A percentile compares a stretch with the other conserved stretches of the same genome.
phyloP scores from a whole-genome alignment of 2,888 invertebrate genomes.

The Craniophora ligustri region DNA sequence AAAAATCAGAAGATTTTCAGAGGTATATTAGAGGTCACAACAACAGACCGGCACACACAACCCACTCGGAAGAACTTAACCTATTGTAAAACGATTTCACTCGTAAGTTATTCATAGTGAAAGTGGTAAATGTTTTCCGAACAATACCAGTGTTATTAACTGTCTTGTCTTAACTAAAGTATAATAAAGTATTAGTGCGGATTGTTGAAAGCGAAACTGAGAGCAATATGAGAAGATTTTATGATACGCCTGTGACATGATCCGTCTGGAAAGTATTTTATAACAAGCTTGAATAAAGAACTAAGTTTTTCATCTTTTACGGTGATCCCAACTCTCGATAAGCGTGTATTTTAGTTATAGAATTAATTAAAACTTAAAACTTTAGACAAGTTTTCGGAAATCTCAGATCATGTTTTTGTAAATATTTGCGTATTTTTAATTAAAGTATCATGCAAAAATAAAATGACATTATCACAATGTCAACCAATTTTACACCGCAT shows the following conservation, averaged over 20 bases:
- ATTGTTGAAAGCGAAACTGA: constrained; percentile 13
- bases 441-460: too few species aligned
- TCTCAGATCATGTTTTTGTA: constrained; percentile 11
- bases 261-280: background rate
- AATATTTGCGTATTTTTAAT: background rate
- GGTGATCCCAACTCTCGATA: background rate
- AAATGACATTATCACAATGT: too few species aligned
- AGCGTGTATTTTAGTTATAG: constrained; percentile 8
- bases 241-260: constrained; percentile 15
- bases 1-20: too few species aligned
- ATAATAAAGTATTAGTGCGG: constrained; percentile 21
- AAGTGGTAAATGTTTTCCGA: constrained; percentile 69
- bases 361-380: constrained; percentile 39
- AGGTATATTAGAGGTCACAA: constrained; percentile 59
- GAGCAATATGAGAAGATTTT: constrained; percentile 8
- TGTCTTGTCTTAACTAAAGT: constrained; percentile 40
- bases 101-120: constrained; percentile 72
- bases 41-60: constrained; percentile 53
- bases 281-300: constrained; percentile 5
- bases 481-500: too few species aligned
- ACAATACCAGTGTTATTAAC: constrained; percentile 66
- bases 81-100: constrained; percentile 79
- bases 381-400: constrained; percentile 33
- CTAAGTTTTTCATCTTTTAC: background rate
- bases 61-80: constrained; percentile 64